Evolutionary conservation across 2,888 invertebrate genomes (phyloP).

Genomic region (Synanthedon tipuliformis): DNA sequence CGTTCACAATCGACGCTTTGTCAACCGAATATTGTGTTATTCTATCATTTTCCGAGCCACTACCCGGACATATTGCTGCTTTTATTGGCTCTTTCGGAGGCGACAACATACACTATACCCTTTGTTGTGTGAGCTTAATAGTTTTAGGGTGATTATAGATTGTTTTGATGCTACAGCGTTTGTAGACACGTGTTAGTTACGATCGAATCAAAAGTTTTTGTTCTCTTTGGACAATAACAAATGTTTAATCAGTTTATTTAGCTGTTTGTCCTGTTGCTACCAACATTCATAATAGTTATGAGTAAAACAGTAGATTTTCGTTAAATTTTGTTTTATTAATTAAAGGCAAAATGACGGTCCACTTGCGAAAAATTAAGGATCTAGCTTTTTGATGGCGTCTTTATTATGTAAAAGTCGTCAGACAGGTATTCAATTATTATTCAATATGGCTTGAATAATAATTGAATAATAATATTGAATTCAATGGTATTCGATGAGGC

Average conservation of each 20-base stretch:
- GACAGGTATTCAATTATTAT: too few species aligned
- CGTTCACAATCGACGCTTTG: constrained; percentile 32
- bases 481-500: too few species aligned
- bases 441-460: too few species aligned
- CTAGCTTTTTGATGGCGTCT: too few species aligned
- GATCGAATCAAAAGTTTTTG: too few species aligned
- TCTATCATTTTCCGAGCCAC: constrained; percentile 54
- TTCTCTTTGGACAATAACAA: too few species aligned
- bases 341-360: too few species aligned
- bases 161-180: neutral
- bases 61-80: constrained; percentile 34
- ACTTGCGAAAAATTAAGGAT: too few species aligned
- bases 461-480: too few species aligned
- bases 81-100: constrained; percentile 27
- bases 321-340: neutral
- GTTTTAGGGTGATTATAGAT: neutral
- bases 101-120: constrained; percentile 5
- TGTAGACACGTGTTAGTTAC: too few species aligned
- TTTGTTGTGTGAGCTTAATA: neutral
- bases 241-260: neutral
- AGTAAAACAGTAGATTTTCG: neutral
- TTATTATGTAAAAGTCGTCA: too few species aligned
- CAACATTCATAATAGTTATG: neutral
- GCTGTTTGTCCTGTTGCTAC: neutral
- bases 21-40: constrained; percentile 25